Base-by-base conservation (phyloP, 2,113 vertebrate genomes). In the Ptychochromis oligacanthus region DNA sequence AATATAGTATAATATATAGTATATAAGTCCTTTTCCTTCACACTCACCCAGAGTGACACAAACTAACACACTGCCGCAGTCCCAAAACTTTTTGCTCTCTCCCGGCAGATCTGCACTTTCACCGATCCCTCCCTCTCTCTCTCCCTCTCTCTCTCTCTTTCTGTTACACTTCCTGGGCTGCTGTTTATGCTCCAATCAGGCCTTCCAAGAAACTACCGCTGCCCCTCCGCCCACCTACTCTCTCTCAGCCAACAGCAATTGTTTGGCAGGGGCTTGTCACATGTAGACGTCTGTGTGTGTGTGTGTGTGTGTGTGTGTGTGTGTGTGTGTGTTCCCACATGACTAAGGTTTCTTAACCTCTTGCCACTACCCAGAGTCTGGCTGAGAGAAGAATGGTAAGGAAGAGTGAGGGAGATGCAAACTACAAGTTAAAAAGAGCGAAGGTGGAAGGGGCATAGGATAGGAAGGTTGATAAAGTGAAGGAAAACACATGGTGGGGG, bases 141-240 rank as follows among this genome's bases (percentile, higher is more conserved):
- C 80, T 64, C 75, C 22, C 77, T 34, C 80, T 58, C 77, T 57
- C 74, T n/a, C 76, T 55, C 77, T 92, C 83, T 92, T 92, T 90
- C 87, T 85, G 83, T 52, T 72, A 72, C 85, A 95, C 93, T 94
- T 95, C 94, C 95, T 95, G 92, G 87, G 90, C 90, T 93, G 92
- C 91, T 94, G 93, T 95, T 94, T 94, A 93, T 92, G 92, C 92
- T 96, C 92, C 93, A 94, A 93, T 94, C 95, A 91, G 89, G 89
- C 88, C 83, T 79, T 91, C 90, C 89, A 91, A 93, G 88, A 89
- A 87, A 89, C 89, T 75, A 79, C 81, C 2, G 40, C 87, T 80
- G 28, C 82, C 87, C 82, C 75, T 60, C 82, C 60, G 5, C 80
- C 76, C 65, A 54, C 62, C 83, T 40, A 65, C 60, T 72, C 88